phyloP scores from a whole-genome alignment of 2,888 invertebrate species.

The Epirrhoe alternata region DNA sequence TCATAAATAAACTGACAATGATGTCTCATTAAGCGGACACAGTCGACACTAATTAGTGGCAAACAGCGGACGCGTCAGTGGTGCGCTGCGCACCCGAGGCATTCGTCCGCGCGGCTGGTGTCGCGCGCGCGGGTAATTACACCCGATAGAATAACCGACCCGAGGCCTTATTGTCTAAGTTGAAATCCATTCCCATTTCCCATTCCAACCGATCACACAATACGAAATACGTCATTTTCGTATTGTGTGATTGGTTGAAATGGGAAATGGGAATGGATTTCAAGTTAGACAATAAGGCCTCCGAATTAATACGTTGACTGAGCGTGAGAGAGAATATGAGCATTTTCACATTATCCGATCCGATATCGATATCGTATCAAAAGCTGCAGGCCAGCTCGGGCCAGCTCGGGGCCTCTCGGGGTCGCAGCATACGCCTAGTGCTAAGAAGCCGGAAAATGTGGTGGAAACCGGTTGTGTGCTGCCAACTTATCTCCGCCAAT shows the following conservation, averaged over 20 bases:
- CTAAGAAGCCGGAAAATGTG: not conserved
- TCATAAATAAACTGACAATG: not conserved
- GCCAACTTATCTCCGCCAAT: slow-evolving; percentile 4
- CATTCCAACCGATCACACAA: too few species aligned
- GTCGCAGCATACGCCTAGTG: not conserved
- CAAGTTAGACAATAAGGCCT: too few species aligned
- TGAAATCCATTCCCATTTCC: too few species aligned
- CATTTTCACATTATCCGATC: too few species aligned
- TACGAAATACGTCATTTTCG: too few species aligned
- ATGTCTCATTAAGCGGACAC: not conserved
- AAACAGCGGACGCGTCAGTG: not conserved
- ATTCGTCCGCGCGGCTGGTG: not conserved
- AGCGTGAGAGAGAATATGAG: too few species aligned
- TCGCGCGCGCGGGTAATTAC: not conserved
- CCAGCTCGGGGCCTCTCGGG: not conserved
- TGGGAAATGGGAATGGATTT: too few species aligned
- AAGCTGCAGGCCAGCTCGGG: not conserved
- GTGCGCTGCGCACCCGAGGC: not conserved
- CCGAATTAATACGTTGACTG: too few species aligned
- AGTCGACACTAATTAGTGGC: not conserved
- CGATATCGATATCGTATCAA: too few species aligned
- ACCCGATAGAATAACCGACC: too few species aligned
- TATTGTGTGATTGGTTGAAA: too few species aligned
- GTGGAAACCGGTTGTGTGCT: slow-evolving; percentile 10
- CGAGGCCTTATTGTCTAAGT: too few species aligned